phyloP scores from a whole-genome alignment of 2,113 vertebrate genomes.

The Malurus cyaneus region DNA sequence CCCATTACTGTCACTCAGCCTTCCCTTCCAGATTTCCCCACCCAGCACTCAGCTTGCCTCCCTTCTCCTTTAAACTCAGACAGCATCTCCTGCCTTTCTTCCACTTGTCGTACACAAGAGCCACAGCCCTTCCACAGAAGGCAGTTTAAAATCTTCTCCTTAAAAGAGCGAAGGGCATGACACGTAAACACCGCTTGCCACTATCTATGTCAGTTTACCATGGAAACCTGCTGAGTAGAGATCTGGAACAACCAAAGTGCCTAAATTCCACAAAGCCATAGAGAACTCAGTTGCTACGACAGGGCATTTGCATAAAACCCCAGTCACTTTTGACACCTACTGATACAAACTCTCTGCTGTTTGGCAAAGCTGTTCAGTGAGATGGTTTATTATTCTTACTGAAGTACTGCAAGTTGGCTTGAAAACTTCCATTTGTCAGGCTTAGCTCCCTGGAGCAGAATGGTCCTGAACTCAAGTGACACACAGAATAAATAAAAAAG shows the following conservation, averaged over 20 bases:
- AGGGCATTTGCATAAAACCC: constrained; percentile 2
- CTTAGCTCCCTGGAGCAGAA: not conserved
- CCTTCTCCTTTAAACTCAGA: not conserved
- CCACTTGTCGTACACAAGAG: not conserved
- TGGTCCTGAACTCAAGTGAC: not conserved
- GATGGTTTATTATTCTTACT: not conserved
- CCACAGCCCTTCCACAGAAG: not conserved
- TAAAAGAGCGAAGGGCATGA: not conserved
- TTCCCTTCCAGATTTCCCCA: constrained; percentile 25
- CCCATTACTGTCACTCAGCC: constrained; percentile 60
- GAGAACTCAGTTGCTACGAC: not conserved
- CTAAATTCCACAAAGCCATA: constrained; percentile 9
- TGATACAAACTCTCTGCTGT: not conserved
- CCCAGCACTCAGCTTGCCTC: not conserved
- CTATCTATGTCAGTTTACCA: not conserved
- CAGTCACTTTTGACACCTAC: constrained; percentile 19
- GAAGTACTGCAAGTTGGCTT: not conserved
- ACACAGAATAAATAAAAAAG: not conserved
- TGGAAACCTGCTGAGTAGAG: constrained; percentile 2
- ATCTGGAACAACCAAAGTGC: constrained; percentile 10
- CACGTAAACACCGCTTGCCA: not conserved
- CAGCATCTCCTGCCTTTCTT: constrained; percentile 8
- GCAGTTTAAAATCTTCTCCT: not conserved
- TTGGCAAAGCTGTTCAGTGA: constrained; percentile 16
- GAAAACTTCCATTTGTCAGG: constrained; percentile 38